Conservation (phyloP, 2,888 invertebrate genomes). For the Flabesymbios commensalis region DNA sequence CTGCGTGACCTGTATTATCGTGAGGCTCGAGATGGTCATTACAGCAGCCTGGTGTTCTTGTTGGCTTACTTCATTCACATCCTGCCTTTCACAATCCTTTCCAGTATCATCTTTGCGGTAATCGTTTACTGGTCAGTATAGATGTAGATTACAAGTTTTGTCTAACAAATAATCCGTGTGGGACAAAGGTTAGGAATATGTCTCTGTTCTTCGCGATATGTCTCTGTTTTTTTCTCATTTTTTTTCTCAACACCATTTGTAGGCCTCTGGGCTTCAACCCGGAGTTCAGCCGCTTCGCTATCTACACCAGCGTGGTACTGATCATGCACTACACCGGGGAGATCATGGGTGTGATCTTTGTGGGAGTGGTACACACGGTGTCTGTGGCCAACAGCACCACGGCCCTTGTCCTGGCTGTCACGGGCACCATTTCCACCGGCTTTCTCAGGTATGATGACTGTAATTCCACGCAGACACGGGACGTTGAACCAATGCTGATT, state of each 20-base stretch:
- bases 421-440: slow-evolving; percentile 46
- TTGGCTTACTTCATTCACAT: slow-evolving; percentile 46
- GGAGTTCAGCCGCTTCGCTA: slow-evolving; percentile 38
- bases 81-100: slow-evolving; percentile 41
- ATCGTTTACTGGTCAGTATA: slow-evolving; percentile 46
- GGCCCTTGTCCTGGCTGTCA: slow-evolving; percentile 40
- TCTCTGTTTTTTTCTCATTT: too few species aligned
- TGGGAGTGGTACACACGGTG: slow-evolving; percentile 45
- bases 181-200: too few species aligned
- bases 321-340: slow-evolving; percentile 44
- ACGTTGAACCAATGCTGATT: too few species aligned
- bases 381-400: slow-evolving; percentile 43
- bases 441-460: slow-evolving; percentile 43
- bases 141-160: too few species aligned
- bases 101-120: slow-evolving; percentile 41
- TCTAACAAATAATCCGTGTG: too few species aligned
- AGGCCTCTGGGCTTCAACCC: slow-evolving; percentile 45
- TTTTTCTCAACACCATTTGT: too few species aligned
- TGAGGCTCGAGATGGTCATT: slow-evolving; percentile 48
- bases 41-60: slow-evolving; percentile 43
- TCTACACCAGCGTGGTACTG: slow-evolving; percentile 40
- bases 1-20: slow-evolving; percentile 47
- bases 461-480: too few species aligned
- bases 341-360: slow-evolving; percentile 42
- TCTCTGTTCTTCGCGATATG: too few species aligned